These are phyloP conservation scores for Ceyx cyanopectus DNA, from an alignment of 2,113 vertebrate genomes.

Conservation along the genomic window DNA sequence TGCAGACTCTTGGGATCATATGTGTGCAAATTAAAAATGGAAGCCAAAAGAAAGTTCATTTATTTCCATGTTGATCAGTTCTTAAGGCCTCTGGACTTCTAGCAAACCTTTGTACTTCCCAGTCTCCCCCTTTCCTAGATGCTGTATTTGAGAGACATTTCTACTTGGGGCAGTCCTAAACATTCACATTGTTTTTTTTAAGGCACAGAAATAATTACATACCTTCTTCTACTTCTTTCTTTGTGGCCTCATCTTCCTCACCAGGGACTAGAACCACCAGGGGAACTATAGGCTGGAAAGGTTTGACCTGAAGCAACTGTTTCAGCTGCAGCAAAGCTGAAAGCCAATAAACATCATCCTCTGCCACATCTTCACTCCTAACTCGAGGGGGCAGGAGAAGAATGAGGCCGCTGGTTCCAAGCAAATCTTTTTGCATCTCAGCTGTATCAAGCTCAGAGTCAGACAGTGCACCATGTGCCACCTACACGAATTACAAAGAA, in stretches of 20 bases:
- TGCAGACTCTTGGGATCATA: background rate
- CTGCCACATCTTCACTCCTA: slow-evolving; percentile 38
- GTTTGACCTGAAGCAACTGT: slow-evolving; percentile 89
- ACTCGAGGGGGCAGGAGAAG: slow-evolving; percentile 84
- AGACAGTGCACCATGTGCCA: slow-evolving; percentile 79
- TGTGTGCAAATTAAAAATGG: background rate
- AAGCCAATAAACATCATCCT: slow-evolving; percentile 86
- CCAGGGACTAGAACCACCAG: slow-evolving; percentile 85
- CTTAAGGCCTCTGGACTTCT: background rate
- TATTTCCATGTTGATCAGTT: background rate
- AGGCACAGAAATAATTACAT: background rate
- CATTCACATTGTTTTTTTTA: background rate
- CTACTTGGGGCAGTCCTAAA: background rate
- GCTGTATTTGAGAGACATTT: background rate
- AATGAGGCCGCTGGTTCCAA: slow-evolving; percentile 86
- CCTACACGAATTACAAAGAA: slow-evolving; percentile 67
- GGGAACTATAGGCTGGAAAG: slow-evolving; percentile 84
- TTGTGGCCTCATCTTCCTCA: background rate
- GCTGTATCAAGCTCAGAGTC: slow-evolving; percentile 73
- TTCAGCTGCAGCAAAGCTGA: slow-evolving; percentile 90
- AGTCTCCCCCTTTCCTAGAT: background rate
- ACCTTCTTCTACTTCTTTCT: slow-evolving; percentile 78
- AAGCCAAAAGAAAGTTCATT: background rate
- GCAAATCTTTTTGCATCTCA: slow-evolving; percentile 83
- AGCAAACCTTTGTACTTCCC: background rate